A percentile compares a stretch with the other conserved stretches of the same genome.
Evolutionary conservation across 2,888 invertebrate genomes (phyloP).

Genomic region (Machimus atricapillus): DNA sequence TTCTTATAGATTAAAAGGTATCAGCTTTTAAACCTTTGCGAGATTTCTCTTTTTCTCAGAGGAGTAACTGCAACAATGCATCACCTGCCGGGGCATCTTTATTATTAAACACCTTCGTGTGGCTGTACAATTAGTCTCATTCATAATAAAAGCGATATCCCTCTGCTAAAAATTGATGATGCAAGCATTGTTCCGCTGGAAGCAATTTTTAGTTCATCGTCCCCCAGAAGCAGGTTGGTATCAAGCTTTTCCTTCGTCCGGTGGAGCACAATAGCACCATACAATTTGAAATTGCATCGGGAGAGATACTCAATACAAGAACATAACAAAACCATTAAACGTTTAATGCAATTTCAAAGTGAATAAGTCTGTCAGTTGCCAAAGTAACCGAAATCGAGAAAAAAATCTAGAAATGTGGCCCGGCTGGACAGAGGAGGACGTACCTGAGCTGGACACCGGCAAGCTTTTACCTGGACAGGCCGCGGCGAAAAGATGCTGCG

Average conservation of each 20-base stretch:
- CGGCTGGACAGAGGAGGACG: conserved; percentile 41
- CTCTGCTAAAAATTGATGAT: background rate
- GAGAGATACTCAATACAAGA: conserved; percentile 46
- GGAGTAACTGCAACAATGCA: background rate
- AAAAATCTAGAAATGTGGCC: conserved; percentile 15
- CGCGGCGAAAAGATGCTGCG: conserved; percentile 33
- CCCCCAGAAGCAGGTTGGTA: background rate
- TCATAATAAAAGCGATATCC: background rate
- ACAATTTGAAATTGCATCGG: background rate
- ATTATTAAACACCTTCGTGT: background rate
- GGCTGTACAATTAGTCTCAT: background rate
- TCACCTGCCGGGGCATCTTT: background rate
- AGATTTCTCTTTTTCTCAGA: background rate
- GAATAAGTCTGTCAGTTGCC: conserved; percentile 50
- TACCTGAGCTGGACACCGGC: conserved; percentile 36
- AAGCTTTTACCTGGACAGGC: conserved; percentile 35
- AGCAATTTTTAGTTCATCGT: background rate
- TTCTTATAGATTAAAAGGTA: background rate
- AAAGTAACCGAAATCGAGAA: conserved; percentile 47
- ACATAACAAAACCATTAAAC: conserved; percentile 52
- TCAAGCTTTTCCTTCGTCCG: background rate
- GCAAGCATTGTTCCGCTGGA: background rate
- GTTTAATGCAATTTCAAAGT: conserved; percentile 51
- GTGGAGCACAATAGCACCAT: background rate
- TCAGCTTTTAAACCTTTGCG: background rate